These are phyloP conservation scores for Pseudochaenichthys georgianus DNA, from an alignment of 2,797 vertebrate species.

Conservation along the genomic window DNA sequence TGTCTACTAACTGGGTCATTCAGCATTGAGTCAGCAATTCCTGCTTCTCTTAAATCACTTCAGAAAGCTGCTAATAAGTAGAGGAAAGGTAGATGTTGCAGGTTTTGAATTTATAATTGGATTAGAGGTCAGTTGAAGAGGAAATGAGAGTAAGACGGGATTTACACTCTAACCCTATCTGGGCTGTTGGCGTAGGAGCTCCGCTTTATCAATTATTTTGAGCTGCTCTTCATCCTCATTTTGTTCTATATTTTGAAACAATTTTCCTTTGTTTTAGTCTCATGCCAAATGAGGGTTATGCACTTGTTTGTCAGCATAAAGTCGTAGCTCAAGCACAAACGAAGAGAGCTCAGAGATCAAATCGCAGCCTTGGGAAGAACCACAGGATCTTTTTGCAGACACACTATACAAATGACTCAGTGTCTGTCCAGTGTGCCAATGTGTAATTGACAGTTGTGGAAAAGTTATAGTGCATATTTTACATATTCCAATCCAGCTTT, in stretches of 20 bases:
- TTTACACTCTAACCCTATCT: constrained; percentile 86
- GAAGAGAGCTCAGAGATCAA: constrained; percentile 70
- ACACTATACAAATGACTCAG: constrained; percentile 78
- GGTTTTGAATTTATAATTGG: constrained; percentile 72
- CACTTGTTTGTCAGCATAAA: constrained; percentile 73
- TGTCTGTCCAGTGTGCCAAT: constrained; percentile 69
- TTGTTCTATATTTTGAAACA: constrained; percentile 43
- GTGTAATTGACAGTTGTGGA: constrained; percentile 78
- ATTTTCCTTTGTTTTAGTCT: constrained; percentile 10
- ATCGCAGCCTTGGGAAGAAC: constrained; percentile 82
- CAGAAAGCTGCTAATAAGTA: constrained; percentile 36
- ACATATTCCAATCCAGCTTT: constrained; percentile 62
- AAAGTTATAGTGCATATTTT: constrained; percentile 78
- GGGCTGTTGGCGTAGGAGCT: constrained; percentile 37
- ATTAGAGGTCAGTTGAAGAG: constrained; percentile 77
- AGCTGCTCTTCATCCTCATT: constrained; percentile 26
- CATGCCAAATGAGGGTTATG: constrained; percentile 36
- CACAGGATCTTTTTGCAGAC: constrained; percentile 81
- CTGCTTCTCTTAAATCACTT: constrained; percentile 22
- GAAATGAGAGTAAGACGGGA: constrained; percentile 85
- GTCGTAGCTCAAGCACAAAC: constrained; percentile 56
- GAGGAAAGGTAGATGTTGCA: constrained; percentile 48
- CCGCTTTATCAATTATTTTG: constrained; percentile 28
- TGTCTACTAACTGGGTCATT: constrained; percentile 13
- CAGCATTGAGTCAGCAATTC: constrained; percentile 13